Evolutionary conservation across 2,888 invertebrate species (phyloP), one percentile per base, ranked within the genome.

Genomic region (Dryadula phaetusa): DNA sequence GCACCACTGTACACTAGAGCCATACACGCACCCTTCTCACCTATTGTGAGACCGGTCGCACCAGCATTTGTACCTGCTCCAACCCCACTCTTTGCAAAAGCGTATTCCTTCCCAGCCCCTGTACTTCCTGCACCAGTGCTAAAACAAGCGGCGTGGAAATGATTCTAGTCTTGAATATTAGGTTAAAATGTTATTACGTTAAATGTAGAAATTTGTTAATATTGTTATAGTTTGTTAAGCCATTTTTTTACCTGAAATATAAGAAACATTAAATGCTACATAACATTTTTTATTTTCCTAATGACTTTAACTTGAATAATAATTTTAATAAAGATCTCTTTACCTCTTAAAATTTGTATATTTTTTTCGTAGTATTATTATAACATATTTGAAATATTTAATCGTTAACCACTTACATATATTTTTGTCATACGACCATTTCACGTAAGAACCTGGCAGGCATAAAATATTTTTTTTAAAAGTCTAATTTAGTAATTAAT

Each of bases 141-240:
- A 7, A 88, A 82, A 78, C 84, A 90, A 73, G 76, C 72, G 63
- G 89, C 89, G 70, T 92, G 91, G 90, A 89, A 92, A 82, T 90
- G 76, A 88, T 71, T 77, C 73, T 81, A 84, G 81, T 82, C 76
- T 75, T 67, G 70, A 69, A 54, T 67, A 69, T 58, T 69, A 70
- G 68, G 66, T 64, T 63, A 72, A 69, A 69, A 69, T 64, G 32
- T 70, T 72, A 64, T 61, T 64, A 68, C 62, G 34, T 67, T 67
- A 62, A 58, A 67, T 70, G 61, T 74, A 72, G 69, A 72, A 47
- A 62, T 70, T 66, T 64, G 68, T 71, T 75, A 67, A 74, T 78
- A 70, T 76, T 77, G 68, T 74, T 79, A 71, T 77, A 73, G 75
- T 70, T 78, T 73, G 76, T 72, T 62, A 74, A 71, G 65, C 53